Conservation (phyloP, 2,888 invertebrate genomes). For the Lamproptera curius region DNA sequence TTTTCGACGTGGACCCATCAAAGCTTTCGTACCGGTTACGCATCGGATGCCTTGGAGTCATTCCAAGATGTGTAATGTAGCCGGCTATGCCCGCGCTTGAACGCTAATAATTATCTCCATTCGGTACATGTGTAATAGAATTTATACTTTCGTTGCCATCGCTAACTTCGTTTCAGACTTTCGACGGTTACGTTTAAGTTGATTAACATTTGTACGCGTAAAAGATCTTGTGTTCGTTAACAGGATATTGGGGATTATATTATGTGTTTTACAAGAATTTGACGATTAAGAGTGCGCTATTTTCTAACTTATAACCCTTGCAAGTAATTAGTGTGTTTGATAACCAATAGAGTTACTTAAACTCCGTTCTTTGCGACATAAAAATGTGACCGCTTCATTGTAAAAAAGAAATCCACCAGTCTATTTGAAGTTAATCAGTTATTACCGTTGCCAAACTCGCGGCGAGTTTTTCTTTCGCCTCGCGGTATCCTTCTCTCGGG, state of each 20-base stretch:
- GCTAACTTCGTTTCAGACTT: background rate
- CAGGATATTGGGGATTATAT: too few species aligned
- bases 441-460: conserved; percentile 12
- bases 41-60: conserved; percentile 18
- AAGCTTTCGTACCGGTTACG: conserved; percentile 16
- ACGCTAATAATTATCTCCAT: conserved; percentile 12
- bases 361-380: too few species aligned
- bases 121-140: background rate
- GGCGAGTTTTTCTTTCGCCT: conserved; percentile 25
- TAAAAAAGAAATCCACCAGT: too few species aligned
- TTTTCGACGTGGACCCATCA: conserved; percentile 21
- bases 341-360: too few species aligned
- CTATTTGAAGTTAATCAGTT: background rate
- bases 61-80: conserved; percentile 16
- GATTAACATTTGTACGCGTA: too few species aligned
- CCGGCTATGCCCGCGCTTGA: conserved; percentile 3
- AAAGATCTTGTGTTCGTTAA: too few species aligned
- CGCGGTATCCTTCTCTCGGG: conserved; percentile 30
- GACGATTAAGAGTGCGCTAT: too few species aligned
- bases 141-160: background rate
- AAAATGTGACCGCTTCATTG: too few species aligned
- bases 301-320: too few species aligned
- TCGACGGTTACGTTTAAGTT: too few species aligned
- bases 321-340: too few species aligned
- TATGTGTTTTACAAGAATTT: too few species aligned